phyloP scores from a whole-genome alignment of 2,888 invertebrate species.

The Callosobruchus maculatus region DNA sequence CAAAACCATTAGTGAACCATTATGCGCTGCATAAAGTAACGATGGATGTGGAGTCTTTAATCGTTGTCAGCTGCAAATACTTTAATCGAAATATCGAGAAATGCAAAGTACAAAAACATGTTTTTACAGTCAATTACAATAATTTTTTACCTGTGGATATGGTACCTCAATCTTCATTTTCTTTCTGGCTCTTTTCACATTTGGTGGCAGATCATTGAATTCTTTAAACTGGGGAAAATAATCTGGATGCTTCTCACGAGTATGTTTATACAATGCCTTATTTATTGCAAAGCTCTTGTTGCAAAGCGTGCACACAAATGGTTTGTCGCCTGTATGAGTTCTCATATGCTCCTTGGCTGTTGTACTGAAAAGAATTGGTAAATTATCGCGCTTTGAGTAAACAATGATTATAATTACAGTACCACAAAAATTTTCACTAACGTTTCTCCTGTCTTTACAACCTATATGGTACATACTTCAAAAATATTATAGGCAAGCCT shows the following conservation, averaged over 20 bases:
- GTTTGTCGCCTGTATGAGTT: constrained; percentile 41
- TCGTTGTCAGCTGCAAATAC: too few species aligned
- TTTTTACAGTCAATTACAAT: too few species aligned
- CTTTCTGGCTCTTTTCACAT: constrained; percentile 24
- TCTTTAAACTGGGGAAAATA: constrained; percentile 34
- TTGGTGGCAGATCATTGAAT: constrained; percentile 26
- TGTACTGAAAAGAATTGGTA: constrained; percentile 27
- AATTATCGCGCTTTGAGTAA: neutral
- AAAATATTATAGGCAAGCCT: too few species aligned
- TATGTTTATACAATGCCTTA: constrained; percentile 40
- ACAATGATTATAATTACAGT: neutral
- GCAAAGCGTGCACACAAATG: constrained; percentile 38
- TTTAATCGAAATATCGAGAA: too few species aligned
- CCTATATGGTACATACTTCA: too few species aligned
- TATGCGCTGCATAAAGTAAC: too few species aligned
- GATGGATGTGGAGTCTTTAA: too few species aligned
- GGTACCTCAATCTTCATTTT: constrained; percentile 15
- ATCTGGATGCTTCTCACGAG: constrained; percentile 37
- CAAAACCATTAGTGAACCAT: too few species aligned
- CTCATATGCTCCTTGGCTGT: constrained; percentile 41
- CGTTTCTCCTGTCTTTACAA: too few species aligned
- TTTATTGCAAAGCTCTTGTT: constrained; percentile 36
- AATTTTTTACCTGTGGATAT: too few species aligned
- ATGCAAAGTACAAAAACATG: too few species aligned
- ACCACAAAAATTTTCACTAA: neutral